A percentile compares a stretch with the other conserved stretches of the same genome.
Conservation (phyloP, 2,113 vertebrate genomes). For the Oplegnathus fasciatus region DNA sequence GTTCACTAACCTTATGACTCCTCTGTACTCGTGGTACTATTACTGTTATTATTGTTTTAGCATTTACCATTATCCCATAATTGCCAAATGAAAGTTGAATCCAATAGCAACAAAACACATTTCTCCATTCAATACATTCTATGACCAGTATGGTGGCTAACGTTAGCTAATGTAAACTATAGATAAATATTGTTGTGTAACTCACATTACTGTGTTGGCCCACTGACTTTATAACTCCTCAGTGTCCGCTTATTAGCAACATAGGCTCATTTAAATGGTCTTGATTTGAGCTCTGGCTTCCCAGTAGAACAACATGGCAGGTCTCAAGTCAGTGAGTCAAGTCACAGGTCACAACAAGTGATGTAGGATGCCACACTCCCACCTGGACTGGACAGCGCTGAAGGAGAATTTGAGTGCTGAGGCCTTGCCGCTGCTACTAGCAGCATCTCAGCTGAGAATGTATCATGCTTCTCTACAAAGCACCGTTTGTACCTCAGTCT, state of each 20-base stretch:
- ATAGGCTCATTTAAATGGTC: not conserved
- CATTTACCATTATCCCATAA: not conserved
- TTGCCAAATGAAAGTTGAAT: not conserved
- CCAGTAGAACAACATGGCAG: not conserved
- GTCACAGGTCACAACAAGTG: not conserved
- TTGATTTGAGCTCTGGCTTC: not conserved
- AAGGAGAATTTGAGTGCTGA: not conserved
- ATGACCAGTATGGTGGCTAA: not conserved
- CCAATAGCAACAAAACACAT: not conserved
- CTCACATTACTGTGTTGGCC: not conserved
- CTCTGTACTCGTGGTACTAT: no score
- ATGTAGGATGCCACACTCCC: not conserved
- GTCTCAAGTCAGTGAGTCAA: not conserved
- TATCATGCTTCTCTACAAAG: not conserved
- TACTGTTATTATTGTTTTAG: not conserved
- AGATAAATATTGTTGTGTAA: not conserved
- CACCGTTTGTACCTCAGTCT: constrained; percentile 8
- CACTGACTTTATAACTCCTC: not conserved
- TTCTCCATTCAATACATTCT: not conserved
- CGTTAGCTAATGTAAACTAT: not conserved
- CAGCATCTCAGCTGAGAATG: not conserved
- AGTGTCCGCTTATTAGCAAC: not conserved
- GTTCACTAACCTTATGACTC: no score
- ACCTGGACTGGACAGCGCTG: not conserved
- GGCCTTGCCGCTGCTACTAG: not conserved